A percentile compares a stretch with the other conserved stretches of the same genome.
phyloP scores from a whole-genome alignment of 2,797 vertebrate genomes.

The Petrocephalus schoutedeni region DNA sequence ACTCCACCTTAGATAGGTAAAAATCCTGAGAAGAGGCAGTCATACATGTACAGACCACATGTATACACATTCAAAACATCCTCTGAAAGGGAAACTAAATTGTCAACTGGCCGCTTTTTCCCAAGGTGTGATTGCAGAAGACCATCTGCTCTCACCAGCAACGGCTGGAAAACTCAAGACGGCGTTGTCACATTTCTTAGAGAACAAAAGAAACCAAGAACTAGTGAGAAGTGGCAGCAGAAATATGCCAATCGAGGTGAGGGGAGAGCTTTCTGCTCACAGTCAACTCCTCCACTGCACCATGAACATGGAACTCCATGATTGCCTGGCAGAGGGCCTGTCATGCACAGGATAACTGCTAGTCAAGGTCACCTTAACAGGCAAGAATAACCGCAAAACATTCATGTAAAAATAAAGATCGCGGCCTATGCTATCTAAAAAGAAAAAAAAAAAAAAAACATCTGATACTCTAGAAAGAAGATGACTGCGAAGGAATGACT shows the following conservation, averaged over 20 bases:
- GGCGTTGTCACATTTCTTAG: constrained; percentile 41
- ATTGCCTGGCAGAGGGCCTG: constrained; percentile 33
- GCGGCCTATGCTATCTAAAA: background rate
- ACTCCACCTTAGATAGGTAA: constrained; percentile 34
- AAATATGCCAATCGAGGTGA: constrained; percentile 27
- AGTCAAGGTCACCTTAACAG: constrained; percentile 47
- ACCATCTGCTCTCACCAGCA: constrained; percentile 31
- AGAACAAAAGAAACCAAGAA: constrained; percentile 29
- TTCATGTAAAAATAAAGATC: background rate
- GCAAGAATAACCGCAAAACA: constrained; percentile 2
- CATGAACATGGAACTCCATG: background rate
- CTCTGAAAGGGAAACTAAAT: constrained; percentile 23
- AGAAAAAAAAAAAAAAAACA: background rate
- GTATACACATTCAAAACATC: background rate
- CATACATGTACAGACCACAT: constrained; percentile 14
- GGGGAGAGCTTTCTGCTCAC: background rate
- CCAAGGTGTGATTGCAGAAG: constrained; percentile 31
- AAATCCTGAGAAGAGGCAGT: constrained; percentile 44
- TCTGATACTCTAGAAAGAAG: background rate
- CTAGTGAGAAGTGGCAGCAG: constrained; percentile 61
- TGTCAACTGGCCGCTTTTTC: constrained; percentile 33
- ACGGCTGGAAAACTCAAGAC: background rate
- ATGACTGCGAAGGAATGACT: background rate
- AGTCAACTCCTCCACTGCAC: background rate
- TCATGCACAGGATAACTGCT: constrained; percentile 53